Conservation (phyloP, 1,140 invertebrate genomes). For the Cyrtorhinus lividipennis region DNA sequence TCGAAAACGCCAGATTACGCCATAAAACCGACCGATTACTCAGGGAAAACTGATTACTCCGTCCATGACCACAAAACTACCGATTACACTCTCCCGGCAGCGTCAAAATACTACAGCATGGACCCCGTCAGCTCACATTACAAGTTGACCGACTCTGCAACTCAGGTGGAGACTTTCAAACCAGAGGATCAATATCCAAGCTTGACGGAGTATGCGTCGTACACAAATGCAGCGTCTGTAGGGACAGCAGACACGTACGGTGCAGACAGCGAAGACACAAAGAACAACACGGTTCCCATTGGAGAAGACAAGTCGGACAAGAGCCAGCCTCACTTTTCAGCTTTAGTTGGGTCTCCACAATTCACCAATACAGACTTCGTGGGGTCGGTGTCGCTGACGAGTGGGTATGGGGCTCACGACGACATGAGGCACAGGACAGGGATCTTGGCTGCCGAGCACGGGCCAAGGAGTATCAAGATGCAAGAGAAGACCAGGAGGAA, state of each 20-base stretch:
- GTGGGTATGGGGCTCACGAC: slow-evolving; percentile 21
- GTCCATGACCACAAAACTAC: neutral
- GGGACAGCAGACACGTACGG: slow-evolving; percentile 12
- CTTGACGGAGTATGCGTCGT: slow-evolving; percentile 21
- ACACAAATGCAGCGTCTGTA: slow-evolving; percentile 23
- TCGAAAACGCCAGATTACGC: neutral
- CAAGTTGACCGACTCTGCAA: neutral
- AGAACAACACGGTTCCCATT: neutral
- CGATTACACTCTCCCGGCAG: slow-evolving; percentile 8
- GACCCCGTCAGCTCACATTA: slow-evolving; percentile 18
- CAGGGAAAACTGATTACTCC: neutral
- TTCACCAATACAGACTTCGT: slow-evolving; percentile 18
- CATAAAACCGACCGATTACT: neutral
- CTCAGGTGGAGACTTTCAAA: neutral
- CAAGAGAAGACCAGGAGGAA: slow-evolving; percentile 14
- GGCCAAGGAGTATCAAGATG: slow-evolving; percentile 33
- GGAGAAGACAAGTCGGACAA: slow-evolving; percentile 23
- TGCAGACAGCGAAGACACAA: neutral
- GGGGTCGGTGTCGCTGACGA: slow-evolving; percentile 19
- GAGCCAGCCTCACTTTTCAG: slow-evolving; percentile 23
- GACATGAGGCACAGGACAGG: slow-evolving; percentile 20
- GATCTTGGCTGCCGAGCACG: slow-evolving; percentile 35
- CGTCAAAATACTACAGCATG: slow-evolving; percentile 20
- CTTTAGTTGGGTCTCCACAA: slow-evolving; percentile 16
- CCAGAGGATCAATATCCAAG: slow-evolving; percentile 11